Evolutionary conservation across 2,888 invertebrate genomes (phyloP), one percentile per base, ranked within the genome.

Genomic region (Rhingia campestris): DNA sequence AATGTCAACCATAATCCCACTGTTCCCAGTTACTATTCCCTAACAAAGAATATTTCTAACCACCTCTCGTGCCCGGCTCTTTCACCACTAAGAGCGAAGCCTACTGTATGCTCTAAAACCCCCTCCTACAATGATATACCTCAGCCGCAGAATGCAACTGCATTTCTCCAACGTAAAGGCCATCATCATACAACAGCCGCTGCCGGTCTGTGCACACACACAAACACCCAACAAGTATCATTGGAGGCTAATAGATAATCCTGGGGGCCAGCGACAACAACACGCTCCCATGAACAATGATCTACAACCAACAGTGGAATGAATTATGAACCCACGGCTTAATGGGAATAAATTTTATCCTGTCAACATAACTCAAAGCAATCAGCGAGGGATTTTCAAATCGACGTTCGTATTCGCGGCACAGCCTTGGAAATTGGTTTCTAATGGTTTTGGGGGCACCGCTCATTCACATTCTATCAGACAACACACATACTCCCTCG

Each of bases 291-390:
- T 45, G 67, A 73, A 72, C 81, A 84, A 79, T 84, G 82, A 84
- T 84, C 74, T 79, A 84, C 64, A 79, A 64, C 79, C 79, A 79
- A 66, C 45, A 56, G 61, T 33, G 5, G 51, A 79, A 84, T 84
- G 82, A 84, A 84, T 84, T 84, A 84, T 84, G 73, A 84, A 79
- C 79, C 74, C 79, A 45, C 79, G 63, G 53, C 53, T 79, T 74
- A 79, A 74, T 84, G 74, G 79, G 63, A 79, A 84, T 84, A 84
- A 79, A 84, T 84, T 84, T 74, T 41, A 69, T 69, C 79, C 79
- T 84, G 82, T 84, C 82, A 82, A 79, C 82, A 84, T 84, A 84
- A 84, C 63, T 84, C 82, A 84, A 79, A 64, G 82, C 79, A 84
- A 84, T 84, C 82, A 79, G 79, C 64, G 49, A 35, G 59, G 56